A percentile compares a stretch with the other conserved stretches of the same genome.
Evolutionary conservation across 2,113 vertebrate genomes (phyloP).

Genomic region (Heterocephalus glaber): DNA sequence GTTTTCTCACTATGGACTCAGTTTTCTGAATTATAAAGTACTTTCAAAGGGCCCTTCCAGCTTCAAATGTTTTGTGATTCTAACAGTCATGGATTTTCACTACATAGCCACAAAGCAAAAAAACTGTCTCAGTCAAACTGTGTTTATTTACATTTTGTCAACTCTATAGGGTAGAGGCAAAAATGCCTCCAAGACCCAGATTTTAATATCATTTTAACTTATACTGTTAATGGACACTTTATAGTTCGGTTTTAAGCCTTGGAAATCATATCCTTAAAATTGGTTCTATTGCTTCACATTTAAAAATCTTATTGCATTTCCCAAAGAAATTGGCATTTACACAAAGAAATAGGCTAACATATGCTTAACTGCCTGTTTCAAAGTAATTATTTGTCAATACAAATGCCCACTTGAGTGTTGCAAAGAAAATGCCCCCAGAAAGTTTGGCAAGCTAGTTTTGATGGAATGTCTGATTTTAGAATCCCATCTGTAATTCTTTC

Average conservation of each 20-base stretch:
- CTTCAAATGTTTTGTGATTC: conserved; percentile 34
- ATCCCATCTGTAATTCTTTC: neutral
- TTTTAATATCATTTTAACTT: conserved; percentile 53
- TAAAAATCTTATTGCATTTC: conserved; percentile 32
- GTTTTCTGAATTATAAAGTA: neutral
- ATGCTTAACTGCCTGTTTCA: conserved; percentile 40
- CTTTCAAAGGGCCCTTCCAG: neutral
- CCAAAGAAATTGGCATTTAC: conserved; percentile 46
- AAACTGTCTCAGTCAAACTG: neutral
- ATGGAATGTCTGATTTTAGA: neutral
- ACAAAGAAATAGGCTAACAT: conserved; percentile 42
- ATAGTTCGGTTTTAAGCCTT: conserved; percentile 11
- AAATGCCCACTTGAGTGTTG: conserved; percentile 27
- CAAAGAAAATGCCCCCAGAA: neutral
- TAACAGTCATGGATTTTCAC: conserved; percentile 20
- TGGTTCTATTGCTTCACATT: conserved; percentile 30
- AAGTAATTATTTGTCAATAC: conserved; percentile 54
- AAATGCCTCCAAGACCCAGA: conserved; percentile 3
- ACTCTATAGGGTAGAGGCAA: neutral
- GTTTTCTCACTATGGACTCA: neutral
- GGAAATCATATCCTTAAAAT: conserved; percentile 48
- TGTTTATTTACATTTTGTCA: conserved; percentile 43
- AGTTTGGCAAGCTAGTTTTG: neutral
- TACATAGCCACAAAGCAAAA: neutral
- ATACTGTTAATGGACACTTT: conserved; percentile 37